A percentile compares a stretch with the other conserved stretches of the same genome.
Evolutionary conservation across 2,888 invertebrate species (phyloP).

Genomic region (Cosmia trapezina): DNA sequence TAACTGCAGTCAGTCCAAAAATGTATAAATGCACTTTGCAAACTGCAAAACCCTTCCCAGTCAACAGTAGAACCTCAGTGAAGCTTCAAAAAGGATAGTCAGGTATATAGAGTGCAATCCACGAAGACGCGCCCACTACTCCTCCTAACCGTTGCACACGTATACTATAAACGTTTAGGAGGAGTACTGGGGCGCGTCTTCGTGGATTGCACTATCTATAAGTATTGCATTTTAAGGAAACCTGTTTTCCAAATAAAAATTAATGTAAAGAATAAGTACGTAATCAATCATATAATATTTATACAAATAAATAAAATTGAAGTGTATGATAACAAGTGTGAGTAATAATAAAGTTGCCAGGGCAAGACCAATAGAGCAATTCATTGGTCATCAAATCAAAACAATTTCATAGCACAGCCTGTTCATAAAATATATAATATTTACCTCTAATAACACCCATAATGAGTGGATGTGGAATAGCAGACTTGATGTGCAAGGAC

Average conservation of each 20-base stretch:
- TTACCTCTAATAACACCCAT: slow-evolving; percentile 99
- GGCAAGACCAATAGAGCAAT: neutral
- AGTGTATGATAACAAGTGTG: neutral
- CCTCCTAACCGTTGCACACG: too few species aligned
- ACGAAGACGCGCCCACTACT: too few species aligned
- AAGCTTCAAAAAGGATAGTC: neutral
- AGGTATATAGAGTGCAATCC: too few species aligned
- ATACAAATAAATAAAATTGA: too few species aligned
- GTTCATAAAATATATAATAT: neutral
- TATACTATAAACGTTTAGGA: too few species aligned
- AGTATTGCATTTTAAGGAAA: neutral
- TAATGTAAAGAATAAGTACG: neutral
- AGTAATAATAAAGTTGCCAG: neutral
- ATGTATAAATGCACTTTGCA: neutral
- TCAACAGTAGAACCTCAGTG: neutral
- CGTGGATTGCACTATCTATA: too few species aligned
- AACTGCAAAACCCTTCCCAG: neutral
- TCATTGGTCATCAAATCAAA: slow-evolving; percentile 6
- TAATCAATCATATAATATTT: neutral
- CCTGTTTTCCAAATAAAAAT: neutral
- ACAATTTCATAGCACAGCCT: slow-evolving; percentile 1
- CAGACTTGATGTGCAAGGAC: slow-evolving; percentile 99
- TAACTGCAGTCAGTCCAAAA: neutral
- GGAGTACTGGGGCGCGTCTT: too few species aligned
- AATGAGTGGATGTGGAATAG: slow-evolving; percentile 99